Base-by-base conservation (phyloP, 2,113 vertebrate species). In the Myotis yumanensis region DNA sequence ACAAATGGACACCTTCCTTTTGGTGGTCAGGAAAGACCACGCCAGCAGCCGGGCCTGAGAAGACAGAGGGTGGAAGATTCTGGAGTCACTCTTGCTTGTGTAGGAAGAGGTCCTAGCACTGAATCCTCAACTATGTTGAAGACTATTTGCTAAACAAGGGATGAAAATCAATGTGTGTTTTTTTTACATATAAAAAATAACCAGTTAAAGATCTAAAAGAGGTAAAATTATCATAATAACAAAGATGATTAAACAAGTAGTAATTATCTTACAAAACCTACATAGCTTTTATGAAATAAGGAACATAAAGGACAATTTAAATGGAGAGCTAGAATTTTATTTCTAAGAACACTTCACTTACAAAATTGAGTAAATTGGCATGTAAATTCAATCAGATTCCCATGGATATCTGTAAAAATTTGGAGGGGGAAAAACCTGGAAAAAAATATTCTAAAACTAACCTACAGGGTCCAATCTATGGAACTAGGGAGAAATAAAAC, bases 1-100 rank as follows among this genome's bases (percentile, higher is more conserved):
- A 94, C 90, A 95, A 95, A 96, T 52, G 91, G 86, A 87, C 90
- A 93, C 91, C 95, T 97, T 98, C 97, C 93, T 97, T 52, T 52
- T 0, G n/a, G 77, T 23, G 32, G 37, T 18, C 89, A 93, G 91
- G 35, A 52, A 48, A 48, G 57, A 83, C 72, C 5, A 66, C 17
- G 73, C 48, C 69, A 66, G 62, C 10, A 7, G 30, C 51, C 40
- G 14, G 54, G 7, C 72, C 46, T n/a, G 30, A 71, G 4, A 48
- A 81, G 37, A 77, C 9, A 52, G 54, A 81, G 15, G 16, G n/a
- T 64, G 51, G 73, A 71, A 68, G 72, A 46, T 71, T 76, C 54
- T 30, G 3, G 30, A 93, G 57, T 48, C 85, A 46, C 30, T 43
- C 28, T 22, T 25, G 54, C 20, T 35, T 3, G 0, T 2, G 32